Evolutionary conservation across 2,888 invertebrate genomes (phyloP), one percentile per base, ranked within the genome.

Genomic region (Drosophila nr. fundita): DNA sequence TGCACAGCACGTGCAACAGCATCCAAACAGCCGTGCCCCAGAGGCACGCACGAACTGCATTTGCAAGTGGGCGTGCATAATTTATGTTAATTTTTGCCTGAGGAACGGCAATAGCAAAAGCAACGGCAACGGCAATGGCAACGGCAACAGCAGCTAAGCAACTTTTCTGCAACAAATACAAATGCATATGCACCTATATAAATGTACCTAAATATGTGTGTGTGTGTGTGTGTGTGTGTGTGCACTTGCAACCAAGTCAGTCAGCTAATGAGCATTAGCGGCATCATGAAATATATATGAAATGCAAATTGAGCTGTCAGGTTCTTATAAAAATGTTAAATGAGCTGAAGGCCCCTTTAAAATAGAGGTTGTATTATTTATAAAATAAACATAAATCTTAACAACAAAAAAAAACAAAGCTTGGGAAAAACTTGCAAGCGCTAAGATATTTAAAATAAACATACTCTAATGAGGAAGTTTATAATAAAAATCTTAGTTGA

Each of bases 21-120:
- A 63, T n/a, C 21, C 49, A 53, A 32, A n/a, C 48, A 53, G 49
- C 32, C 24, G 34, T 49, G 18, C 52, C 42, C 11, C 53, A 29
- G 52, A 13, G 53, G 63, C 85, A 87, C 87, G 87, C 87, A 87
- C 87, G 87, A 90, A 77, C 74, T 90, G 82, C 87, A 87, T 70
- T 84, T 49, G 87, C 89, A 87, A 87, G 87, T 87, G 87, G 89
- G 87, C 87, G 87, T 89, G 85, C 89, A 90, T 87, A 87, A 87
- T 87, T 87, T 87, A 90, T 90, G 90, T 75, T 90, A 90, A 87
- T 87, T 87, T 59, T 45, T 45, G 42, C 80, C 77, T 85, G 88
- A 85, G 88, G 87, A 59, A 60, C 66, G 49, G 42, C 60, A 61
- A 4, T 36, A 42, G 29, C 65, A 89, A 68, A 69, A 68, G 45